Percentiles rank a stretch among this genome's conserved stretches.
Evolutionary conservation across 1,140 invertebrate species (phyloP).

Genomic region (Diploscapter pachys): DNA sequence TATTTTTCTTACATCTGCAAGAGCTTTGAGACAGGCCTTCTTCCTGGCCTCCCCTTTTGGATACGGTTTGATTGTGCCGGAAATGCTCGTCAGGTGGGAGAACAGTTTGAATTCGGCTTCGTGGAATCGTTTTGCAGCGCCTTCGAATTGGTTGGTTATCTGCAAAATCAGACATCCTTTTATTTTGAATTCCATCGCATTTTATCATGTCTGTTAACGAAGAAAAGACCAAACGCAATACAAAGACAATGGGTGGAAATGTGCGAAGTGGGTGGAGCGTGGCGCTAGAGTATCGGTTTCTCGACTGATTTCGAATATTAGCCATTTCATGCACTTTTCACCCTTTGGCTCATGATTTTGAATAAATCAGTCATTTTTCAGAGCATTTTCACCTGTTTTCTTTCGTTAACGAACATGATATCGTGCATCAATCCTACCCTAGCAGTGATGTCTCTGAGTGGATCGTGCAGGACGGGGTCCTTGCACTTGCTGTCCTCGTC

Average conservation of each 20-base stretch:
- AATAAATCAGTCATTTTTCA: not conserved
- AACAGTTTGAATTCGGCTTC: conserved; percentile 97
- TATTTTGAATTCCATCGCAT: not conserved
- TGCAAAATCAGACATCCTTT: conserved; percentile 53
- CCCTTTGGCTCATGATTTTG: not conserved
- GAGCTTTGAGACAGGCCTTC: conserved; percentile 83
- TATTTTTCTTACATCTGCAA: conserved; percentile 68
- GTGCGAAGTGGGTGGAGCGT: too few species aligned
- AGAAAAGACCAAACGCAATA: too few species aligned
- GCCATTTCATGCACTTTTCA: not conserved
- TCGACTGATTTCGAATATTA: too few species aligned
- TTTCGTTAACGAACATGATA: too few species aligned
- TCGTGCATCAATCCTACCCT: conserved; percentile 36
- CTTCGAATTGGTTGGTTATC: conserved; percentile 79
- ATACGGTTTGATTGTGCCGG: conserved; percentile 79
- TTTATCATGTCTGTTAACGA: not conserved
- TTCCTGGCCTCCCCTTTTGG: conserved; percentile 79
- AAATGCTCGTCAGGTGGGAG: conserved; percentile 91
- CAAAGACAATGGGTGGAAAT: too few species aligned
- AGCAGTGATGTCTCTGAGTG: conserved; percentile 49
- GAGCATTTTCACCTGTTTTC: not conserved
- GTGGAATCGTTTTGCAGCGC: conserved; percentile 89
- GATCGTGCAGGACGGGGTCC: conserved; percentile 61
- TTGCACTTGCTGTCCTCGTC: conserved; percentile 91
- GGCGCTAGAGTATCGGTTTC: too few species aligned